phyloP scores from a whole-genome alignment of 2,888 invertebrate species.

The Drosophila histrio region DNA sequence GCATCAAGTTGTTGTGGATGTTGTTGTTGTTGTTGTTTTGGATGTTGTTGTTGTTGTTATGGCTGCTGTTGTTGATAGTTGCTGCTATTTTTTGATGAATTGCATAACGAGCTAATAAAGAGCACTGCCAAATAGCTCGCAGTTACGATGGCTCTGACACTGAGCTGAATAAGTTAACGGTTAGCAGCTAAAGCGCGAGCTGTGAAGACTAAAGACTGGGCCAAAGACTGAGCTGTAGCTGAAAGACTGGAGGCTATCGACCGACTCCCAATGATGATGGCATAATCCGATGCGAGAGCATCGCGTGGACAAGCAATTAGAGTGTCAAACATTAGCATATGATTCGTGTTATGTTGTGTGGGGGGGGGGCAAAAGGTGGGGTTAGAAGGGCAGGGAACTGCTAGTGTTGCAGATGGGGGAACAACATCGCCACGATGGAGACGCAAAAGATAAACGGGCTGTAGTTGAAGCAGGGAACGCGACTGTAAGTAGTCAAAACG shows the following conservation, averaged over 20 bases:
- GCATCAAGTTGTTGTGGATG: slow-evolving; percentile 2
- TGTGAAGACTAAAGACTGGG: background rate
- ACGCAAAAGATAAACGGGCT: background rate
- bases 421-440: background rate
- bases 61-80: background rate
- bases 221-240: background rate
- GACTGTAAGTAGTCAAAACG: background rate
- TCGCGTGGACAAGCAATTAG: slow-evolving; percentile 74
- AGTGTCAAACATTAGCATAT: slow-evolving; percentile 58
- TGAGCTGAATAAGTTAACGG: slow-evolving; percentile 17
- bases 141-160: slow-evolving; percentile 25
- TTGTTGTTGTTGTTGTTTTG: background rate
- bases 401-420: too few species aligned
- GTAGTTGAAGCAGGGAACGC: background rate
- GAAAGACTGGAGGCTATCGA: slow-evolving; percentile 16
- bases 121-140: slow-evolving; percentile 28
- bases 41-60: background rate
- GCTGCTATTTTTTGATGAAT: slow-evolving; percentile 41
- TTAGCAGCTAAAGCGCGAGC: background rate
- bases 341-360: slow-evolving; percentile 13
- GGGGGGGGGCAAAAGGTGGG: too few species aligned
- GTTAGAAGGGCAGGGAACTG: too few species aligned
- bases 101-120: slow-evolving; percentile 65
- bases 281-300: slow-evolving; percentile 55
- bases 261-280: slow-evolving; percentile 45